These are phyloP conservation scores for Oriolus oriolus DNA, from an alignment of 2,113 vertebrate species.

Conservation along the genomic window DNA sequence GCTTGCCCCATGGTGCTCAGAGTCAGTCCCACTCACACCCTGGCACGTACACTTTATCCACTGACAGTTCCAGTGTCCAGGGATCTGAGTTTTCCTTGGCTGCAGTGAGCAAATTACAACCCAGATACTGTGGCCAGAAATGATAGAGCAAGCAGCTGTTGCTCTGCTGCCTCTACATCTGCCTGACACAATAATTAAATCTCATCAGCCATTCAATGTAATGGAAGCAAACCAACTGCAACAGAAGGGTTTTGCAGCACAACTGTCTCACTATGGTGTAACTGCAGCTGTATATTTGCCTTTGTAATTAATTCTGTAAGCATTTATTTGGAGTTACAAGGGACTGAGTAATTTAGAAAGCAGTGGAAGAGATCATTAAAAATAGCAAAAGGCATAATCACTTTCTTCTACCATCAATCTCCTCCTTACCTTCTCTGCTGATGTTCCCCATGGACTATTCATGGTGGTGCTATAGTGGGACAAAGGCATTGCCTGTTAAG, in stretches of 20 bases:
- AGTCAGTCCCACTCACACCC: not conserved
- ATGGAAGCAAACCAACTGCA: not conserved
- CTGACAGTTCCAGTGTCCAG: not conserved
- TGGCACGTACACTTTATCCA: not conserved
- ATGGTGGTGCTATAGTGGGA: not conserved
- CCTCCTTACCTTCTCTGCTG: not conserved
- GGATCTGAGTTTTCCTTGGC: not conserved
- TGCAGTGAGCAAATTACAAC: not conserved
- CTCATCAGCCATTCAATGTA: not conserved
- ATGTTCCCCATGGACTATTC: not conserved
- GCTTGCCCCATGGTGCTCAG: not conserved
- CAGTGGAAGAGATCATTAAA: not conserved
- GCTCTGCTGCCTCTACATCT: not conserved
- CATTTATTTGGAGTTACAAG: not conserved
- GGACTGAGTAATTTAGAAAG: not conserved
- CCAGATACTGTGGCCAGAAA: not conserved
- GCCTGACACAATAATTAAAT: not conserved
- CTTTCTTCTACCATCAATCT: not conserved
- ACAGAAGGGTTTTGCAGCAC: not conserved
- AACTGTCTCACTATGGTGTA: not conserved
- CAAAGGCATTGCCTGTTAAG: not conserved
- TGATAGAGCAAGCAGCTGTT: not conserved
- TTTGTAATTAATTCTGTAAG: not conserved
- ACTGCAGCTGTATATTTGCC: not conserved
- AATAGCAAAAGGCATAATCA: not conserved